Evolutionary conservation across 2,888 invertebrate species (phyloP).

Genomic region (Diaperis boleti): DNA sequence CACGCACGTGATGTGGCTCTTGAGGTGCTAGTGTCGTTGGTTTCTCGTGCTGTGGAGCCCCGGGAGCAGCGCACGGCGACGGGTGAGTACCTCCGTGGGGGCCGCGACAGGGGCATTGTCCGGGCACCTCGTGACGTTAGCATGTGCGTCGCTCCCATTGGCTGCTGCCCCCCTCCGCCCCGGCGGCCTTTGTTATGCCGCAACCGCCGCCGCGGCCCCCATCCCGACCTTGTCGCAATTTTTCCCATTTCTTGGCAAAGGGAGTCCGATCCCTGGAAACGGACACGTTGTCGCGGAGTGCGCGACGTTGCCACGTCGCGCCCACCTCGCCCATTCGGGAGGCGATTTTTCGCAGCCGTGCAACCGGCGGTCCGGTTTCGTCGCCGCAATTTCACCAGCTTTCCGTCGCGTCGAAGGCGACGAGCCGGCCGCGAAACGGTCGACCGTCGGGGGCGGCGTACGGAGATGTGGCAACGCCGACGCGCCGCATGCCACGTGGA

Average conservation of each 20-base stretch:
- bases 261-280: slow-evolving; percentile 1
- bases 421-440: background rate
- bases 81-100: slow-evolving; percentile 2
- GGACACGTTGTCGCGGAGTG: slow-evolving; percentile 55
- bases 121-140: slow-evolving; percentile 61
- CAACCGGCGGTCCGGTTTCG: background rate
- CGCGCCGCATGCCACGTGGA: slow-evolving; percentile 37
- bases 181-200: slow-evolving; percentile 49
- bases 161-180: slow-evolving; percentile 50
- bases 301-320: slow-evolving; percentile 54
- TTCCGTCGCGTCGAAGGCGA: background rate
- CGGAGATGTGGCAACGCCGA: slow-evolving; percentile 30
- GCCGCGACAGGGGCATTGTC: slow-evolving; percentile 55
- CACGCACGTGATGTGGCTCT: slow-evolving; percentile 54
- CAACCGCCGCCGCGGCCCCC: background rate
- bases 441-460: slow-evolving; percentile 2
- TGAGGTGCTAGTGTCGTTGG: slow-evolving; percentile 24
- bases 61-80: background rate
- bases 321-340: slow-evolving; percentile 37
- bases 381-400: background rate
- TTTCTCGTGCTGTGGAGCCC: background rate
- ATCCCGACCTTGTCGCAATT: background rate
- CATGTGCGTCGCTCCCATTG: slow-evolving; percentile 60
- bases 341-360: background rate
- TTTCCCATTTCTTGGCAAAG: background rate